A percentile compares a stretch with the other conserved stretches of the same genome.
phyloP scores from a whole-genome alignment of 1,140 invertebrate species.

The Gonioctena quinquepunctata region DNA sequence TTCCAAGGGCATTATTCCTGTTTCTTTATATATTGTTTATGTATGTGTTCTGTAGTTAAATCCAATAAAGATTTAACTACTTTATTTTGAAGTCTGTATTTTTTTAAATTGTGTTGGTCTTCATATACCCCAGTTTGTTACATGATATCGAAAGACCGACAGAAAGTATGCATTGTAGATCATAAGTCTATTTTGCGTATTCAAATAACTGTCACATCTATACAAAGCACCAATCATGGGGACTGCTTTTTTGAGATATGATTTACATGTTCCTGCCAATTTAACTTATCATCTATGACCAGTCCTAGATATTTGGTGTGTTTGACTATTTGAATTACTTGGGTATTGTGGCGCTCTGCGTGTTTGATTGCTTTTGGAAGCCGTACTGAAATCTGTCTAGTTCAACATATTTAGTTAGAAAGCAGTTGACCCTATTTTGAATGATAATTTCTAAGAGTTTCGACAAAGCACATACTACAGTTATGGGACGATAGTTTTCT shows the following conservation, averaged over 20 bases:
- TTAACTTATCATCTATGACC: not conserved
- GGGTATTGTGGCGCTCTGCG: no score
- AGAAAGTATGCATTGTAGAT: no score
- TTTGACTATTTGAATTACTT: not conserved
- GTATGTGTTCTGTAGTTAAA: not conserved
- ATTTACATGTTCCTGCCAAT: not conserved
- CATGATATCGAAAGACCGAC: not conserved
- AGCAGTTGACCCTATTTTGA: not conserved
- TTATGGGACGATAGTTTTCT: no score
- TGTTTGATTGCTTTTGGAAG: no score
- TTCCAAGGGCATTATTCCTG: no score
- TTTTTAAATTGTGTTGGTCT: not conserved
- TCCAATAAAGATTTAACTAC: not conserved
- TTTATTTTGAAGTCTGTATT: constrained; percentile 2
- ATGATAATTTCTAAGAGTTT: not conserved
- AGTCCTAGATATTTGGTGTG: not conserved
- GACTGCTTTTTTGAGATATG: not conserved
- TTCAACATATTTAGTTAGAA: not conserved
- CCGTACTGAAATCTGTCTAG: no score
- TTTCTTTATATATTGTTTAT: no score
- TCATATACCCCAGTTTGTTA: not conserved
- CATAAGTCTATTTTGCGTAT: no score
- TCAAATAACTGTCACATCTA: not conserved
- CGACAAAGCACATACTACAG: no score
- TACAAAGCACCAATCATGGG: not conserved